Evolutionary conservation across 2,797 vertebrate genomes (phyloP), one percentile per base, ranked within the genome.

Genomic region (Cynodonichthys magdalenae): DNA sequence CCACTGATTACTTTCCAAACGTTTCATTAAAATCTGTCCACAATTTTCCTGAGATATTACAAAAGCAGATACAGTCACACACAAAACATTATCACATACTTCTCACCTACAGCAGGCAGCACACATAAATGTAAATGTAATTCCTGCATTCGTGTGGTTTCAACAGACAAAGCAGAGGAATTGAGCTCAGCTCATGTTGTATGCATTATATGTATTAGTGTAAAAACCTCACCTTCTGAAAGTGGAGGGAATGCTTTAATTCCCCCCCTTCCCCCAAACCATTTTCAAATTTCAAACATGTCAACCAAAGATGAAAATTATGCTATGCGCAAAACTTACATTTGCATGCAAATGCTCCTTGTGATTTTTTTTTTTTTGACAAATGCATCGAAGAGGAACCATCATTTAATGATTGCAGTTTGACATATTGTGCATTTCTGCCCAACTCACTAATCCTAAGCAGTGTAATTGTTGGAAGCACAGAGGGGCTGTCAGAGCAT

Each of bases 261-360:
- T 66, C 69, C 53, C 41, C 64, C 36, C 46, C 51, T 36, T 56
- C 41, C 64, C 36, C 46, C 51, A 31, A 10, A 50, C 27, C 66
- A 17, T 64, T 71, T 73, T 77, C 41, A 72, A 73, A 87, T 56
- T 41, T 48, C 36, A 39, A 69, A 74, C 7, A 18, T 74, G 61
- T 71, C 66, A 63, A 36, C 53, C 62, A 63, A 28, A 61, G 66
- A 59, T 69, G 54, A 48, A 65, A 71, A 76, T 74, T 53, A 51
- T 61, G 54, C 62, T 49, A 48, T 52, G 46, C 57, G 66, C 69
- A 70, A 50, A 71, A 65, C 65, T 59, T 58, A 15, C 42, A 87
- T 89, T 89, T 84, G 75, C 85, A 90, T 86, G 71, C 62, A 86
- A 87, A 90, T 66, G 28, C 56, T 64, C 44, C 34, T 59, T 63